A percentile compares a stretch with the other conserved stretches of the same genome.
These are phyloP conservation scores for Athalia cordata DNA, from an alignment of 2,888 invertebrate genomes.

Conservation along the genomic window DNA sequence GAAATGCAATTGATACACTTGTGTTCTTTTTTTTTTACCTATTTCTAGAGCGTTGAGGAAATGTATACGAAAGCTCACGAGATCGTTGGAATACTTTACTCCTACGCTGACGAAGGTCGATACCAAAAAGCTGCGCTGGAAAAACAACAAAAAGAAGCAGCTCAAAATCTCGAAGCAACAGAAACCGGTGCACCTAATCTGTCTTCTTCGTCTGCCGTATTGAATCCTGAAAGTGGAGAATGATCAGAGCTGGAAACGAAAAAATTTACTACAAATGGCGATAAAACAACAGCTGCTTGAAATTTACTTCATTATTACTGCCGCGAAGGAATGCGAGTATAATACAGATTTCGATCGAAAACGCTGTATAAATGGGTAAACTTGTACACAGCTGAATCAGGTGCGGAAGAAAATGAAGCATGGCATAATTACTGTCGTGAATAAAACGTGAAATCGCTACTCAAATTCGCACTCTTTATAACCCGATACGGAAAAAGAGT, in stretches of 20 bases:
- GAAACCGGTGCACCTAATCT: neutral
- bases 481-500: too few species aligned
- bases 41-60: constrained; percentile 79
- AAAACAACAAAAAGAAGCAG: neutral
- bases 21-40: neutral
- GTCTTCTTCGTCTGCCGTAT: neutral
- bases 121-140: constrained; percentile 50
- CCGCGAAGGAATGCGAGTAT: too few species aligned
- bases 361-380: too few species aligned
- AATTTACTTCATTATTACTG: neutral
- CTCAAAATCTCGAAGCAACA: neutral
- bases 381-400: too few species aligned
- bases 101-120: constrained; percentile 57
- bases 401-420: too few species aligned
- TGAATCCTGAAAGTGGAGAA: neutral
- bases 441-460: too few species aligned
- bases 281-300: neutral
- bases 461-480: too few species aligned
- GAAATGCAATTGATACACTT: neutral
- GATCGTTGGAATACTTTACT: constrained; percentile 76
- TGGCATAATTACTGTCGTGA: too few species aligned
- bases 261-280: neutral
- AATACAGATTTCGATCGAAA: too few species aligned
- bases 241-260: neutral
- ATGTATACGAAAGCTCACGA: constrained; percentile 81